phyloP scores from a whole-genome alignment of 2,888 invertebrate species.

The Chouioia cunea region DNA sequence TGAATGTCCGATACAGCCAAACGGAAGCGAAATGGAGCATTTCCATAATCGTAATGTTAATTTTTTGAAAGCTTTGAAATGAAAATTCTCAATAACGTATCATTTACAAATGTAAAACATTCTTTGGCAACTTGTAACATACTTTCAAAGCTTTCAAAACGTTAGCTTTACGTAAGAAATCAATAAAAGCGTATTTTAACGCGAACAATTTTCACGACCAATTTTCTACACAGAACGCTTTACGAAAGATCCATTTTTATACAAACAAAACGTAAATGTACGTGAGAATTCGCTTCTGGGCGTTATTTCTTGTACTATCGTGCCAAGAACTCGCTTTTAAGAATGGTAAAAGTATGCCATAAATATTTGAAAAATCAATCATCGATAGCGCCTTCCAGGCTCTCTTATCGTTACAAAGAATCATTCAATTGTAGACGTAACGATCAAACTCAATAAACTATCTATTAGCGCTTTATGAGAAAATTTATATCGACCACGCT shows the following conservation, averaged over 20 bases:
- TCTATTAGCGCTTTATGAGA: too few species aligned
- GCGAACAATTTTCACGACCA: too few species aligned
- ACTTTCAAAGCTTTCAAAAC: slow-evolving; percentile 19
- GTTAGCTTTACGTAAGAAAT: slow-evolving; percentile 12
- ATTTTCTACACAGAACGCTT: too few species aligned
- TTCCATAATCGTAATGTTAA: slow-evolving; percentile 29
- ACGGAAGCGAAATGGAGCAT: not conserved
- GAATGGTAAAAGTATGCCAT: slow-evolving; percentile 8
- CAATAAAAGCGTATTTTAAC: too few species aligned
- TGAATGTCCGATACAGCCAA: not conserved
- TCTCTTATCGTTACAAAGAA: too few species aligned
- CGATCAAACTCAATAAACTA: too few species aligned
- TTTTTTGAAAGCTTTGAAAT: slow-evolving; percentile 22
- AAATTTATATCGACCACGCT: too few species aligned
- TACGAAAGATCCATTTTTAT: not conserved
- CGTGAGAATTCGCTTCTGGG: slow-evolving; percentile 16
- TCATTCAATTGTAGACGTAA: too few species aligned
- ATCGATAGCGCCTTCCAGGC: too few species aligned
- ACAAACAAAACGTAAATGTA: slow-evolving; percentile 24
- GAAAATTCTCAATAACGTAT: slow-evolving; percentile 22
- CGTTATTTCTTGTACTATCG: slow-evolving; percentile 28
- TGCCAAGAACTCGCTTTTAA: slow-evolving; percentile 37
- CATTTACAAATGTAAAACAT: slow-evolving; percentile 36
- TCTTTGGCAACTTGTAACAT: slow-evolving; percentile 41
- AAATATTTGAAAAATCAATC: too few species aligned